Percentiles rank a stretch among this genome's conserved stretches.
These are phyloP conservation scores for Apis mellifera DNA, from an alignment of 1,140 invertebrate genomes.

Conservation along the genomic window Amel_HAv3.1 CM009931.2:4404501-4405000, in stretches of 20 bases:
- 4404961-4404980: constrained; percentile 95
- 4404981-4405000: constrained; percentile 98
- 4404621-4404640: background rate
- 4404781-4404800: constrained; percentile 95
- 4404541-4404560: constrained; percentile 92
- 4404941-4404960: constrained; percentile 90
- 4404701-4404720: constrained; percentile 8
- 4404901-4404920: constrained; percentile 93
- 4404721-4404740: background rate
- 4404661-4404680: background rate
- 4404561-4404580: constrained; percentile 94
- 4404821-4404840: constrained; percentile 95
- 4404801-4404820: constrained; percentile 97
- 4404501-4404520: constrained; percentile 85
- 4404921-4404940: constrained; percentile 96
- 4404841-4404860: constrained; percentile 96
- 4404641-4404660: background rate
- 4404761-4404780: constrained; percentile 95
- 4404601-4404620: too few relatives aligned
- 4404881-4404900: constrained; percentile 96
- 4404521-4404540: constrained; percentile 87
- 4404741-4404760: constrained; percentile 77
- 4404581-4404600: constrained; percentile 82
- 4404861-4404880: constrained; percentile 98
- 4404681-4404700: background rate